Conservation (phyloP, 2,797 vertebrate genomes). For the Nannoperca obscura region DNA sequence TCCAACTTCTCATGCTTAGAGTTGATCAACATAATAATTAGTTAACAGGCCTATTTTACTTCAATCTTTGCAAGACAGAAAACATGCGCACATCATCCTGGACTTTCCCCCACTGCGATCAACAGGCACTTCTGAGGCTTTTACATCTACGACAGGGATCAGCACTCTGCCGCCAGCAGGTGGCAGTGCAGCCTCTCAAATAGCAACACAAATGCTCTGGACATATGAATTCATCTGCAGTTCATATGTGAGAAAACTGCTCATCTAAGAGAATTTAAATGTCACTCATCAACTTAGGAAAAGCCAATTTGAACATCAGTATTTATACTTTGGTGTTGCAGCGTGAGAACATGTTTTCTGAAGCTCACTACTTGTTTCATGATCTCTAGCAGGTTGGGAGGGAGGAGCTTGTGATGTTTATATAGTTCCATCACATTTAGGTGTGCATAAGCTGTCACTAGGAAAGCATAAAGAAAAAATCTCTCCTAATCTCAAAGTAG, state of each 20-base stretch:
- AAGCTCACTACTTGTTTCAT: neutral
- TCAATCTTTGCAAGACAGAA: neutral
- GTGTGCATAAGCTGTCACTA: neutral
- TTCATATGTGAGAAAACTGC: neutral
- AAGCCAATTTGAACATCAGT: neutral
- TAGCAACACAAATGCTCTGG: accelerated
- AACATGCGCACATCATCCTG: neutral
- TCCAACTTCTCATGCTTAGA: neutral
- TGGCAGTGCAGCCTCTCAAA: conserved; percentile 51
- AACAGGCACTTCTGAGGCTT: neutral
- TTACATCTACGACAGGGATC: too few relatives aligned
- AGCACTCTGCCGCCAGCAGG: conserved; percentile 61
- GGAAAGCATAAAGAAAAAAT: neutral
- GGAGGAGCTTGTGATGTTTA: conserved; percentile 14
- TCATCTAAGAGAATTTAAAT: conserved; percentile 12
- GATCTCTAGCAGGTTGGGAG: neutral
- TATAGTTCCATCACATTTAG: conserved; percentile 14
- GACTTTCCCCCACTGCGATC: neutral
- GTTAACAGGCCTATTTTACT: neutral
- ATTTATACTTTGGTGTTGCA: neutral
- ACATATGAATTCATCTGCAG: neutral
- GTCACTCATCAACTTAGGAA: neutral
- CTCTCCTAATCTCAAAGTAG: neutral
- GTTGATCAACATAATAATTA: neutral
- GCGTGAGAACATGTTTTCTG: neutral